These are phyloP conservation scores for Plagiodera versicolora DNA, from an alignment of 2,888 invertebrate species.

Conservation along the genomic window DNA sequence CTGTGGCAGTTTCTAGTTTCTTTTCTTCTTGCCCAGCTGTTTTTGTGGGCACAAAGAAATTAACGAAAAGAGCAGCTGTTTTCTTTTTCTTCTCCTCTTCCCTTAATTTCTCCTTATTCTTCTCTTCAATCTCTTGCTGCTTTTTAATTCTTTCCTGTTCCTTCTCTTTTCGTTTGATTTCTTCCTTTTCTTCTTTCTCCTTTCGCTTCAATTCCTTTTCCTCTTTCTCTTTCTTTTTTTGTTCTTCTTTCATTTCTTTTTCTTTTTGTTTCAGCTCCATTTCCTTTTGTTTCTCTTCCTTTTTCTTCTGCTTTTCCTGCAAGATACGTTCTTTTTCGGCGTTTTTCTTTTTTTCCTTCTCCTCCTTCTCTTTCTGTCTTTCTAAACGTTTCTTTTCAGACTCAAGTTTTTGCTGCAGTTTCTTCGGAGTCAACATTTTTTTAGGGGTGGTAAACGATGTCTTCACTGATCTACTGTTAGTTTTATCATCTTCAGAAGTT, in stretches of 20 bases:
- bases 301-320: constrained; percentile 54
- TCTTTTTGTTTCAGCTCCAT: constrained; percentile 54
- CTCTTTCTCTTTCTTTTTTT: constrained; percentile 45
- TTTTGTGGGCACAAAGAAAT: constrained; percentile 76
- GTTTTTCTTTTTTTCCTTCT: constrained; percentile 49
- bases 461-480: constrained; percentile 19
- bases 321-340: constrained; percentile 58
- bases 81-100: constrained; percentile 77
- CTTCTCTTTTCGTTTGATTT: constrained; percentile 60
- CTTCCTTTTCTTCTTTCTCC: constrained; percentile 56
- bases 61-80: constrained; percentile 76
- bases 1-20: constrained; percentile 44
- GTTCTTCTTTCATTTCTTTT: constrained; percentile 53
- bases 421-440: constrained; percentile 46
- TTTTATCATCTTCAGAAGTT: constrained; percentile 1
- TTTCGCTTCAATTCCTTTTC: constrained; percentile 46
- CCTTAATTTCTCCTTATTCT: constrained; percentile 67
- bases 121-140: constrained; percentile 60
- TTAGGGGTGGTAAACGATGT: constrained; percentile 34
- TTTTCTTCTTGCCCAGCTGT: constrained; percentile 36
- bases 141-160: constrained; percentile 60
- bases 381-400: constrained; percentile 44
- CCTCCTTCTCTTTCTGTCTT: constrained; percentile 53
- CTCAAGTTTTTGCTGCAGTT: constrained; percentile 57
- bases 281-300: constrained; percentile 41